phyloP scores from a whole-genome alignment of 2,797 vertebrate genomes.

The Amblyopsis hoosieri region DNA sequence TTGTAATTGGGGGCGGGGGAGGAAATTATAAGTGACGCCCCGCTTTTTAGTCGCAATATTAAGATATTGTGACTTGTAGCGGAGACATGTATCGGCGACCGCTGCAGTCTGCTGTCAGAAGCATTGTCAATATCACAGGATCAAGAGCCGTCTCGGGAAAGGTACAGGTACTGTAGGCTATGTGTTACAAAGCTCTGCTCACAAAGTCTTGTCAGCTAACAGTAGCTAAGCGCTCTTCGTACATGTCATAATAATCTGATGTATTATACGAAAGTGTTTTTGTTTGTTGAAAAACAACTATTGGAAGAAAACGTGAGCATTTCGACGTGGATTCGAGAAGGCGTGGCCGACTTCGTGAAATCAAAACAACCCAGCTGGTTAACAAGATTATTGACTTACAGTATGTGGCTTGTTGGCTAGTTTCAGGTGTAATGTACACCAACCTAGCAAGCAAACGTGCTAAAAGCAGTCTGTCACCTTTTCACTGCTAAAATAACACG shows the following conservation, averaged over 20 bases:
- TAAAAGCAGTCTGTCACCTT: too few species aligned
- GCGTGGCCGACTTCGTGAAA: too few species aligned
- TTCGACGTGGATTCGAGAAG: too few species aligned
- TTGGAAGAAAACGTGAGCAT: too few species aligned
- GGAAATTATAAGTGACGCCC: slow-evolving; percentile 17
- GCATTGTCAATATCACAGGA: slow-evolving; percentile 39
- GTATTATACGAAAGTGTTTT: not conserved
- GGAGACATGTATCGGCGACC: slow-evolving; percentile 77
- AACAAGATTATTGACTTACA: too few species aligned
- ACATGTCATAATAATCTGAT: not conserved
- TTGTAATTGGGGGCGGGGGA: slow-evolving; percentile 14
- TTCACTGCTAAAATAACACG: too few species aligned
- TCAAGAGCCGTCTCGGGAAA: slow-evolving; percentile 54
- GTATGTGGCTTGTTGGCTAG: too few species aligned
- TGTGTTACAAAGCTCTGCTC: not conserved
- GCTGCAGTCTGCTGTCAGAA: slow-evolving; percentile 65
- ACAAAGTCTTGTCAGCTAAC: slow-evolving; percentile 5
- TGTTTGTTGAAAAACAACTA: not conserved
- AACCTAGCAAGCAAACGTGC: too few species aligned
- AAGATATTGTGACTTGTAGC: slow-evolving; percentile 23
- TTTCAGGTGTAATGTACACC: too few species aligned
- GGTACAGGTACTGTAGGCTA: slow-evolving; percentile 50
- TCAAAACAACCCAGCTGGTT: too few species aligned
- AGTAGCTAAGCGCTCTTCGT: slow-evolving; percentile 22
- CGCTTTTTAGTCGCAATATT: slow-evolving; percentile 31